Base-by-base conservation (phyloP, 2,113 vertebrate species). In the Platysternon megacephalum region DNA sequence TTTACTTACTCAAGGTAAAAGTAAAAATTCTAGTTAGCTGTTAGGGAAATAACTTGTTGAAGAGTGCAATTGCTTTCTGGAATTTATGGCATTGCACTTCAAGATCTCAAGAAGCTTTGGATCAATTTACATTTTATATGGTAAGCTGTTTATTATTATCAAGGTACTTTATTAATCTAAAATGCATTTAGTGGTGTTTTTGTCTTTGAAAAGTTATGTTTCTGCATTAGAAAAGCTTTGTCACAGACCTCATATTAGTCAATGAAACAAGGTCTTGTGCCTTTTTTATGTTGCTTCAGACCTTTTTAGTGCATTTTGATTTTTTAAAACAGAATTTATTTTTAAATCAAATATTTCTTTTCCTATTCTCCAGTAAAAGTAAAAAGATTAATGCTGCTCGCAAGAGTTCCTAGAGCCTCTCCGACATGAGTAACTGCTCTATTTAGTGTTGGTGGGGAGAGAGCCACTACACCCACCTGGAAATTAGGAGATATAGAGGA, bases 41-140 rank as follows among this genome's bases (percentile, higher is more conserved):
- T 9, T 87, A 11, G 29, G 9, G 84, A 90, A 85, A 82, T 76
- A 42, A 84, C 88, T 92, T 93, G 17, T 24, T 86, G 32, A 79
- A 80, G 24, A 26, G 65, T 89, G 14, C 88, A 91, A 91, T 78
- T 39, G 65, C 24, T 93, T 94, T 49, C 4, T 85, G 8, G 32
- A 90, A 89, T 91, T 94, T 58, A 91, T 89, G 89, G 35, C 84
- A 42, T 88, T 96, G 22, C 82, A 46, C 89, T 95, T 91, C 84
- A 88, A 92, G 49, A n/a, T 21, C 19, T 95, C 2, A 49, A 21
- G 80, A 89, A 91, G 16, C 49, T 90, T 22, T 52, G 7, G n/a
- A 65, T 85, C 49, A 89, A 94, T 86, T 95, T 28, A 61, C n/a
- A 61, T 90, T 94, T 96, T 92, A 83, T 79, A 88, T 80, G 58